Percentiles rank a stretch among this genome's conserved stretches.
Evolutionary conservation across 2,888 invertebrate genomes (phyloP).

Genomic region (Dendrolimus houi): DNA sequence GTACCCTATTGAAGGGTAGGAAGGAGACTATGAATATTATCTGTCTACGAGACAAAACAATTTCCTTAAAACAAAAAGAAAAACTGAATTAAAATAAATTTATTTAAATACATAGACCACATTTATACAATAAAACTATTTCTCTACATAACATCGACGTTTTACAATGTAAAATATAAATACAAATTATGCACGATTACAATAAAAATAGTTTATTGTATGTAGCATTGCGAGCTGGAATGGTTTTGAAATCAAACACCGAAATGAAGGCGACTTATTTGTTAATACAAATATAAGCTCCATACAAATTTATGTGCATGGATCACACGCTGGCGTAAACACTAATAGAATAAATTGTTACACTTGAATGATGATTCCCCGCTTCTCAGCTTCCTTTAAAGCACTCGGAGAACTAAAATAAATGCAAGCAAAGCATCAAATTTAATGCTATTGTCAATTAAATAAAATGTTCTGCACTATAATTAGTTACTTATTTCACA

Average conservation of each 20-base stretch:
- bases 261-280: slow-evolving; percentile 24
- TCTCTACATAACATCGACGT: not conserved
- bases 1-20: too few species aligned
- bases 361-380: slow-evolving; percentile 13
- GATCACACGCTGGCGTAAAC: not conserved
- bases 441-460: not conserved
- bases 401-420: slow-evolving; percentile 49
- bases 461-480: too few species aligned
- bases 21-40: too few species aligned
- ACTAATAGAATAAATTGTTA: not conserved
- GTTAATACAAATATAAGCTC: slow-evolving; percentile 25
- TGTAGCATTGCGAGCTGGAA: slow-evolving; percentile 29
- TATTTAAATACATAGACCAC: slow-evolving; percentile 8
- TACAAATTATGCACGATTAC: slow-evolving; percentile 13
- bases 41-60: too few species aligned
- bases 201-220: slow-evolving; percentile 17
- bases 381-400: slow-evolving; percentile 24
- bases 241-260: slow-evolving; percentile 41
- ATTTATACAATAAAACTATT: slow-evolving; percentile 10
- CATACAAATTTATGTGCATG: slow-evolving; percentile 2
- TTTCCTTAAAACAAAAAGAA: not conserved
- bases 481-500: too few species aligned
- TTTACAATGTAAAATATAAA: slow-evolving; percentile 7
- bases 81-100: not conserved
- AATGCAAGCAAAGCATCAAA: slow-evolving; percentile 7